Base-by-base conservation (phyloP, 2,797 vertebrate genomes). In the Lithobates sylvaticus region DNA sequence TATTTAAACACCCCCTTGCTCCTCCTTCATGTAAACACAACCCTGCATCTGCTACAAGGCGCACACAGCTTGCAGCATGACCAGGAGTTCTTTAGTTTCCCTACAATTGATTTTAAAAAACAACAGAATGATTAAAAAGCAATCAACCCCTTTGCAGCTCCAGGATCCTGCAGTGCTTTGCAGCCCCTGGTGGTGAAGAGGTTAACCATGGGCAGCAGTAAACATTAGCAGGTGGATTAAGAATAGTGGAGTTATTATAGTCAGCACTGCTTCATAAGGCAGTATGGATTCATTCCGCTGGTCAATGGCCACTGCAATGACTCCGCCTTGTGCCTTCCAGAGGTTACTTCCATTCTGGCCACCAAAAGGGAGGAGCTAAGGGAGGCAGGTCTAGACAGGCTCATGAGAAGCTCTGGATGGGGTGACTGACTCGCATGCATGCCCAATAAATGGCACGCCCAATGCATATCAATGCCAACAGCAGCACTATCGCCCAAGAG, bases 361-460 rank as follows among this genome's bases (percentile, higher is more conserved):
- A 87, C 34, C 69, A 79, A 29, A 29, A 58, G n/a, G 81, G 70
- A 47, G 81, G 34, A 29, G 61, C 27, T 67, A 26, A 50, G 42
- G 42, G 81, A 80, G 70, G 54, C 21, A 61, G 74, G 76, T 50
- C 58, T 58, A 42, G 50, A 67, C 61, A 18, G 75, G 86, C 88
- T 94, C 92, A 94, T 71, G 97, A 95, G 94, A 96, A 97, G 94
- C 93, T 97, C 94, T 97, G 96, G 88, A 97, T 94, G 71, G 97
- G 97, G 89, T 97, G 96, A 94, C 97, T 98, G 94, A 97, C 97
- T 91, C 96, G 94, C 96, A 98, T 96, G 93, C 97, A 98, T 90
- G 94, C 95, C 97, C 97, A 98, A 92, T 98, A 98, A 80, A 96
- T 95, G 50, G 96, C 97, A 88, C 97, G 95, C 27, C 94, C 96